These are phyloP conservation scores for Gallinago paraguaiae DNA, from an alignment of 2,113 vertebrate genomes.

Conservation along the genomic window DNA sequence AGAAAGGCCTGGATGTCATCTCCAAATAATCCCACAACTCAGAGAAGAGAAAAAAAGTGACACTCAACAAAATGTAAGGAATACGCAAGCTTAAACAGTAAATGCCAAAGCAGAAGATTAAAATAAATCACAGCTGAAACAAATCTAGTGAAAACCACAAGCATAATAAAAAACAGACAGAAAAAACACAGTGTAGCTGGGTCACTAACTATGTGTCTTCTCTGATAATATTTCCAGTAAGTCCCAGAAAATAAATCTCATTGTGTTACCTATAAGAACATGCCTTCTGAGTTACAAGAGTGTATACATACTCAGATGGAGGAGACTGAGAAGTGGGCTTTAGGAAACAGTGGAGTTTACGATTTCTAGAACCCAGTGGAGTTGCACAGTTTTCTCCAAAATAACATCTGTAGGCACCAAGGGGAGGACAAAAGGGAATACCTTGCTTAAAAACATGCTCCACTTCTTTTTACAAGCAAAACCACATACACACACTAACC, in stretches of 20 bases:
- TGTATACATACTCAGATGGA: not conserved
- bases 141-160: slow-evolving; percentile 44
- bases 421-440: slow-evolving; percentile 12
- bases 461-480: slow-evolving; percentile 14
- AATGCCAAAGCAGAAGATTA: slow-evolving; percentile 41
- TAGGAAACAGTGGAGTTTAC: not conserved
- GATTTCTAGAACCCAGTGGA: slow-evolving; percentile 4
- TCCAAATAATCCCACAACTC: not conserved
- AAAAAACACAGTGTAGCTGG: slow-evolving; percentile 50
- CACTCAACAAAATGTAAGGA: not conserved
- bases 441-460: slow-evolving; percentile 49
- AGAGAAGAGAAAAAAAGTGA: not conserved
- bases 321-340: not conserved
- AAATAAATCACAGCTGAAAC: slow-evolving; percentile 65
- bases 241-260: slow-evolving; percentile 40
- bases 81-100: not conserved
- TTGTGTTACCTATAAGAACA: slow-evolving; percentile 17
- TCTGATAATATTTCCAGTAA: slow-evolving; percentile 39
- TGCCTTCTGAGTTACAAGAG: not conserved
- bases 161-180: slow-evolving; percentile 67
- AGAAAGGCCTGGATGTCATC: not conserved
- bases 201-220: slow-evolving; percentile 13
- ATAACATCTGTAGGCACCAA: slow-evolving; percentile 24
- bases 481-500: not conserved
- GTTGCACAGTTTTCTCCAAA: slow-evolving; percentile 29